Conservation (phyloP, 2,797 vertebrate genomes). For the Bothrops alternatus region DNA sequence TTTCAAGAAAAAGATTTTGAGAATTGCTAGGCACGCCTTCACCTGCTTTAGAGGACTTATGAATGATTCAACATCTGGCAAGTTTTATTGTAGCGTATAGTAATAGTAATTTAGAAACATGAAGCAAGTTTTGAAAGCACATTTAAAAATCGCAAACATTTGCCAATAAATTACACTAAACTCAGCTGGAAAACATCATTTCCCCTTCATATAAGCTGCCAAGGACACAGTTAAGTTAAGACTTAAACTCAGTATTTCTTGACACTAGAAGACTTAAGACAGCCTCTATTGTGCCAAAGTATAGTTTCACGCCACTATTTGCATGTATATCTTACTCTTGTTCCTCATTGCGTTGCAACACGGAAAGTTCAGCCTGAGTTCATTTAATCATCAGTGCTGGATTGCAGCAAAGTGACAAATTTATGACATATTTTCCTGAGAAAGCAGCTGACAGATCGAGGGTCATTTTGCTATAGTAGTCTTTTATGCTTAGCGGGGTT, state of each 20-base stretch:
- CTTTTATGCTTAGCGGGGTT: conserved; percentile 11
- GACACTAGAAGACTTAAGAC: conserved; percentile 20
- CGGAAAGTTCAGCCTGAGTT: conserved; percentile 55
- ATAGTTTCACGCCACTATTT: conserved; percentile 48
- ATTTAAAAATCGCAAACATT: conserved; percentile 4
- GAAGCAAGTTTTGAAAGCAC: conserved; percentile 7
- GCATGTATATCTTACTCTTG: conserved; percentile 36
- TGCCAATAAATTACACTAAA: not conserved
- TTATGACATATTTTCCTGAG: conserved; percentile 41
- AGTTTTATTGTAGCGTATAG: conserved; percentile 10
- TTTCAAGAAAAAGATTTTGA: not conserved
- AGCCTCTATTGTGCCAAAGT: conserved; percentile 27
- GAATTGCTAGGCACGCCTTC: not conserved
- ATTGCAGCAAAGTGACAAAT: conserved; percentile 49
- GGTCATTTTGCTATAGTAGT: not conserved
- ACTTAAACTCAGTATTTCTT: conserved; percentile 10
- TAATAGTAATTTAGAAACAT: conserved; percentile 9
- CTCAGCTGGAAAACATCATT: conserved; percentile 21
- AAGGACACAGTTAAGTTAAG: conserved; percentile 14
- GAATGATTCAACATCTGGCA: not conserved
- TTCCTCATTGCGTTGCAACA: conserved; percentile 34
- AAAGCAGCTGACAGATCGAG: conserved; percentile 30
- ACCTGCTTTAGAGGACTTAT: conserved; percentile 30
- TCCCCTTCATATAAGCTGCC: not conserved
- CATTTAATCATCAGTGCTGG: conserved; percentile 52